Conservation (phyloP, 1,140 invertebrate species). For the Drosophila kohkoa region DNA sequence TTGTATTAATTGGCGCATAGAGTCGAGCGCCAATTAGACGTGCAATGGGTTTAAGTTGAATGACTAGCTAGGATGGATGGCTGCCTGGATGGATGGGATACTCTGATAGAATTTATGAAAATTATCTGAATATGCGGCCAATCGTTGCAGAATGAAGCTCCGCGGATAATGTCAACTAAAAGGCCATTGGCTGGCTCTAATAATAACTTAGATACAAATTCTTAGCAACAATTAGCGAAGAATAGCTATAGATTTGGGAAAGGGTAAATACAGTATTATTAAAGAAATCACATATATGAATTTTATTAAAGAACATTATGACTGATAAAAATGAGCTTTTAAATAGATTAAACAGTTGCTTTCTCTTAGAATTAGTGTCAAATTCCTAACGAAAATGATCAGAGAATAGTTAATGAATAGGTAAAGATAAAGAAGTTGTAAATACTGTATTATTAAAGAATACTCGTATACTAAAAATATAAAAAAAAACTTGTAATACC, state of each 20-base stretch:
- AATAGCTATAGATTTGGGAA: background rate
- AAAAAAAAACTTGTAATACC: too few relatives aligned
- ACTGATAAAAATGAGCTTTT: too few relatives aligned
- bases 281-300: too few relatives aligned
- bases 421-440: too few relatives aligned
- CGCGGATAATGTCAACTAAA: background rate
- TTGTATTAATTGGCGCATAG: slow-evolving; percentile 60
- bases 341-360: too few relatives aligned
- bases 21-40: slow-evolving; percentile 67
- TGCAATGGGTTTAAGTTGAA: slow-evolving; percentile 31
- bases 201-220: background rate
- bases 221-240: background rate
- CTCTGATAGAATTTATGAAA: slow-evolving; percentile 73
- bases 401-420: too few relatives aligned
- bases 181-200: background rate
- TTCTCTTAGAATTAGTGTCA: too few relatives aligned
- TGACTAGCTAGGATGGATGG: slow-evolving; percentile 1
- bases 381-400: too few relatives aligned
- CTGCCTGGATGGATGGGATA: slow-evolving; percentile 43
- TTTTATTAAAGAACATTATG: too few relatives aligned
- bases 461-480: too few relatives aligned
- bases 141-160: slow-evolving; percentile 58
- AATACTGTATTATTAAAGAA: too few relatives aligned
- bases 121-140: slow-evolving; percentile 66
- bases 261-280: too few relatives aligned